These are phyloP conservation scores for Achlya flavicornis DNA, from an alignment of 2,888 invertebrate genomes.

Conservation along the genomic window DNA sequence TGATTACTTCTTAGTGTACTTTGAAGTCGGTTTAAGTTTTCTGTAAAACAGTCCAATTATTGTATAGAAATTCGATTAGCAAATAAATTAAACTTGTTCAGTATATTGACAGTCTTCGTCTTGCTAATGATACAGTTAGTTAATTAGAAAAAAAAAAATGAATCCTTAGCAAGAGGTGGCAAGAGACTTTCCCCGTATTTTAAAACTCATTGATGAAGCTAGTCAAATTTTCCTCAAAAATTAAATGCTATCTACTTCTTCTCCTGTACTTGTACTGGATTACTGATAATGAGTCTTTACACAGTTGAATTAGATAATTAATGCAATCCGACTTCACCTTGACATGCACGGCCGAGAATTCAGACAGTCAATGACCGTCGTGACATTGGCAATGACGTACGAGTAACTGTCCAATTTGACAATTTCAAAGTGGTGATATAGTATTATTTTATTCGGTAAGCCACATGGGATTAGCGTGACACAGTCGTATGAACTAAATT, in stretches of 20 bases:
- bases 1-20: too few species aligned
- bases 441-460: slow-evolving; percentile 17
- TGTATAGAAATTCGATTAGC: neutral
- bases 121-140: too few species aligned
- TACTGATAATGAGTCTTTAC: slow-evolving; percentile 19
- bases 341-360: slow-evolving; percentile 52
- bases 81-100: too few species aligned
- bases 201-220: neutral
- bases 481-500: neutral
- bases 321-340: slow-evolving; percentile 55
- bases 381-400: slow-evolving; percentile 52
- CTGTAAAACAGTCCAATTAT: too few species aligned
- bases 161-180: too few species aligned
- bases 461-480: slow-evolving; percentile 7
- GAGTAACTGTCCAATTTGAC: slow-evolving; percentile 24
- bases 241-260: too few species aligned
- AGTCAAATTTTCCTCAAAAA: too few species aligned
- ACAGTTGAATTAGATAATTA: slow-evolving; percentile 50
- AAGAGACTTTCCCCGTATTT: neutral
- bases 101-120: too few species aligned
- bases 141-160: too few species aligned
- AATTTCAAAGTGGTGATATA: slow-evolving; percentile 18
- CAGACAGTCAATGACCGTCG: slow-evolving; percentile 66
- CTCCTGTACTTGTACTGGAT: too few species aligned
- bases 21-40: too few species aligned